These are phyloP conservation scores for Bolinopsis microptera DNA, from an alignment of 37 sponge, comb jelly and placozoan genomes.

Conservation along the genomic window DNA sequence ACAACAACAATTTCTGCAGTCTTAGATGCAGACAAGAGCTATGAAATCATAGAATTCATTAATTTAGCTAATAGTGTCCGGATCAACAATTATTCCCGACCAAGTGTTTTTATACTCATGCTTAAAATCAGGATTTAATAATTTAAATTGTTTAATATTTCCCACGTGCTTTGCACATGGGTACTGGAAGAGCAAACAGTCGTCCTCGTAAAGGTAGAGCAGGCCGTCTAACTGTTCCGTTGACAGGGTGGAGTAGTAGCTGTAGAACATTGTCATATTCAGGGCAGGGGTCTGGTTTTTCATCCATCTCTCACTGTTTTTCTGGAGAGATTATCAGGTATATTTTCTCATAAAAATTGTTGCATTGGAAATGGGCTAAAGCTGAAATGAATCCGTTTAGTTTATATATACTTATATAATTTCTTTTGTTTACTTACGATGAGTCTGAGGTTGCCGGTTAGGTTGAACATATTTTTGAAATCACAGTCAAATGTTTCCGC, in stretches of 20 bases:
- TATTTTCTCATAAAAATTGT: neutral
- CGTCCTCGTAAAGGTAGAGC: neutral
- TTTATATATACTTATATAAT: too few relatives aligned
- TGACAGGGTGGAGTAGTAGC: neutral
- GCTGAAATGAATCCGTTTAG: neutral
- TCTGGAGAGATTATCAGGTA: neutral
- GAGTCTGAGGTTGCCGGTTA: neutral
- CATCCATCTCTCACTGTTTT: neutral
- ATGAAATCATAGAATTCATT: too few relatives aligned
- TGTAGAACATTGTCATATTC: neutral
- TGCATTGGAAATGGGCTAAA: neutral
- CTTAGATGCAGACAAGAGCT: too few relatives aligned
- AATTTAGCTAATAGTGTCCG: neutral
- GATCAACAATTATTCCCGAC: neutral
- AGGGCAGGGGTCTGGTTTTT: neutral
- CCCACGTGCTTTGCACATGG: neutral
- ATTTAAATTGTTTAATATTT: neutral
- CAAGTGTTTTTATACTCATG: neutral
- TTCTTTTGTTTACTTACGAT: neutral
- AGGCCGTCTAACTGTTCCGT: neutral
- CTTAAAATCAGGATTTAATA: neutral
- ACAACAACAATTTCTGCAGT: too few relatives aligned
- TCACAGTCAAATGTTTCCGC: neutral
- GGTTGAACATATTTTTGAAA: neutral
- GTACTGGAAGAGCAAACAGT: neutral